Conservation (phyloP, 2,888 invertebrate species). For the Drosophila paranaensis region DNA sequence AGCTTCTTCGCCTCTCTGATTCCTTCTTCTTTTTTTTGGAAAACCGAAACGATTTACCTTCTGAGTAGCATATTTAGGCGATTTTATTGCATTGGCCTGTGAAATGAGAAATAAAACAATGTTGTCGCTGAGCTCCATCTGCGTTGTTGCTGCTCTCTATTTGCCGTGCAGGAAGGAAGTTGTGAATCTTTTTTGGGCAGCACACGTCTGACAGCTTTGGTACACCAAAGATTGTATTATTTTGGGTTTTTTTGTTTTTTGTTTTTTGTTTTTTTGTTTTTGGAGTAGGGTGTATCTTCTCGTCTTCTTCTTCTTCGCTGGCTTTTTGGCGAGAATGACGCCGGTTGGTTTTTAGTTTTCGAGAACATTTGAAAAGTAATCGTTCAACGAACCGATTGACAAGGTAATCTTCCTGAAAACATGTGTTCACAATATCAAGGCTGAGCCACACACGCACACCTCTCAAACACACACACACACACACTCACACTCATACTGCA, state of each 20-base stretch:
- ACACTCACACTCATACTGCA: constrained; percentile 23
- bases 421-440: constrained; percentile 77
- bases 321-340: constrained; percentile 16
- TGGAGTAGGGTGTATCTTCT: constrained; percentile 13
- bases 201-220: constrained; percentile 41
- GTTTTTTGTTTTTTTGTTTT: constrained; percentile 5
- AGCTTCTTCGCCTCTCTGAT: background rate
- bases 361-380: constrained; percentile 68
- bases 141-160: constrained; percentile 50
- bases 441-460: constrained; percentile 39
- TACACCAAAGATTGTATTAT: constrained; percentile 45
- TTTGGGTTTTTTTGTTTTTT: background rate
- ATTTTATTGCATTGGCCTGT: constrained; percentile 72
- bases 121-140: constrained; percentile 63
- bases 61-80: constrained; percentile 59
- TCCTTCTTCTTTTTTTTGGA: constrained; percentile 21
- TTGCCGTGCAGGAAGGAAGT: constrained; percentile 67
- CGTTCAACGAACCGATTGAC: constrained; percentile 81
- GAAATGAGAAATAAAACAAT: constrained; percentile 77
- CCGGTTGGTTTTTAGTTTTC: constrained; percentile 52
- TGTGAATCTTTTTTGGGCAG: constrained; percentile 71
- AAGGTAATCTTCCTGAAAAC: constrained; percentile 78
- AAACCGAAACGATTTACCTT: constrained; percentile 67
- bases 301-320: constrained; percentile 5
- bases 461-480: constrained; percentile 11